phyloP scores from a whole-genome alignment of 2,797 vertebrate genomes.

The Neosilurus mollespiculum region DNA sequence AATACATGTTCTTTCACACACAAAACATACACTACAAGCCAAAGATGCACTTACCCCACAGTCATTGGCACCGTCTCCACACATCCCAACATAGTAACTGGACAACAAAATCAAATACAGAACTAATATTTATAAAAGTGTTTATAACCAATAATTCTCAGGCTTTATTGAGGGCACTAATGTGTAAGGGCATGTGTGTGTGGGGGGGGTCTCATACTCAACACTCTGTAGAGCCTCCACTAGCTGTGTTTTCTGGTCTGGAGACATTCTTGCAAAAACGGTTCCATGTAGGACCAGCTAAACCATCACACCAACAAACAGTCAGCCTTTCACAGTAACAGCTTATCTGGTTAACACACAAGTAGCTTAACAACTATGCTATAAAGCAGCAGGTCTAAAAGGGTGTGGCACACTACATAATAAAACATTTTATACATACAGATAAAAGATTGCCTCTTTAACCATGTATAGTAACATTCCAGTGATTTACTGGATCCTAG shows the following conservation, averaged over 20 bases:
- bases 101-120: background rate
- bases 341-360: background rate
- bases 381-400: background rate
- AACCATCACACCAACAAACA: conserved; percentile 50
- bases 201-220: conserved; percentile 81
- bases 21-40: background rate
- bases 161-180: background rate
- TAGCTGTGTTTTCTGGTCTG: conserved; percentile 96
- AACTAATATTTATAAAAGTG: background rate
- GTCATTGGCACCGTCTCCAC: conserved; percentile 97
- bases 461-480: background rate
- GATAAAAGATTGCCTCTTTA: background rate
- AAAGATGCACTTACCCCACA: conserved; percentile 85
- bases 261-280: conserved; percentile 96
- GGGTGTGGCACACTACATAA: background rate
- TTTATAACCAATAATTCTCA: background rate
- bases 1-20: no score
- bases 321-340: background rate
- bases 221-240: conserved; percentile 93
- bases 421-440: background rate
- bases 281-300: conserved; percentile 93
- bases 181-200: background rate
- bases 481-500: background rate
- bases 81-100: conserved; percentile 98
- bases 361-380: no score